Conservation (phyloP, 53 echinoderm and acorn worm species). For the Hippasteria phrygiana region DNA sequence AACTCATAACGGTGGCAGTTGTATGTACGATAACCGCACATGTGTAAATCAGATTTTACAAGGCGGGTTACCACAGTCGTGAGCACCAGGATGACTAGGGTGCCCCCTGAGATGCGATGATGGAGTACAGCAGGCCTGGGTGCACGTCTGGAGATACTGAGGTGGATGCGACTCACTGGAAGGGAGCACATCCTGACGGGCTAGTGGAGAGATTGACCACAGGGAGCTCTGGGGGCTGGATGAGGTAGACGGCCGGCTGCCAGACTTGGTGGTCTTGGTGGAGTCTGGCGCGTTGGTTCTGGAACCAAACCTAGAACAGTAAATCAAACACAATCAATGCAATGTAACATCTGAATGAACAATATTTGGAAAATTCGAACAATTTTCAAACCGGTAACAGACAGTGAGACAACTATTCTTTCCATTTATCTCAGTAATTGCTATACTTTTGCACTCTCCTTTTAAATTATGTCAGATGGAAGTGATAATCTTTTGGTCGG, state of each 20-base stretch:
- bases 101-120: neutral
- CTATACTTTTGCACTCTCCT: no score
- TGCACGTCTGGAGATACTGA: slow-evolving; percentile 17
- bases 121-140: slow-evolving; percentile 13
- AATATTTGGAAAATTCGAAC: no score
- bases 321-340: neutral
- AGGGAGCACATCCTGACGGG: neutral
- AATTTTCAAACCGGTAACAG: no score
- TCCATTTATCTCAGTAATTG: no score
- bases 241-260: neutral
- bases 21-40: slow-evolving; percentile 3
- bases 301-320: slow-evolving; percentile 93
- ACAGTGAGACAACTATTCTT: no score
- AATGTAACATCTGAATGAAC: neutral
- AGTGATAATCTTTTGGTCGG: no score
- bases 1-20: slow-evolving; percentile 13
- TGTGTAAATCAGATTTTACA: slow-evolving; percentile 20
- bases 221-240: slow-evolving; percentile 11
- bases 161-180: neutral
- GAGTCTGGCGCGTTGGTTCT: slow-evolving; percentile 88
- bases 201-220: neutral
- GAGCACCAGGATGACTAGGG: slow-evolving; percentile 10
- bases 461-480: no score
- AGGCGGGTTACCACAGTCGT: neutral
- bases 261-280: neutral